Evolutionary conservation across 2,888 invertebrate genomes (phyloP), one percentile per base, ranked within the genome.

Genomic region (Globia sparganii): DNA sequence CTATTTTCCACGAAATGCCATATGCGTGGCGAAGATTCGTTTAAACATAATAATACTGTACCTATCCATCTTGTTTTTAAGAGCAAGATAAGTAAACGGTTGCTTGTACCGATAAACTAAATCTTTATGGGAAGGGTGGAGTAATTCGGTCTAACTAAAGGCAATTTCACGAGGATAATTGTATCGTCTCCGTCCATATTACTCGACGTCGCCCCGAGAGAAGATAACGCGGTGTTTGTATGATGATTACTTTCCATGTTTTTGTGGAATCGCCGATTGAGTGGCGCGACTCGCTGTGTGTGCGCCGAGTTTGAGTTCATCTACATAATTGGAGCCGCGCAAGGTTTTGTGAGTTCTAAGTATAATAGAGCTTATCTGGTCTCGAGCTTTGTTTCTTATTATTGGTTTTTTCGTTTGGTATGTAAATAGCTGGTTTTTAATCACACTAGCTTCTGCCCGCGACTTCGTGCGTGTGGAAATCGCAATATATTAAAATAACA

Each of bases 131-230:
- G 65, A 76, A 79, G 84, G 88, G 80, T 76, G 80, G 83, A 83
- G 86, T 88, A 86, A 91, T 89, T 88, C 80, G 72, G 76, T 83
- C 84, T 87, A 84, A 85, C 85, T 90, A 86, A 89, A 89, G 90
- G 90, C 91, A 90, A 91, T 91, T 90, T 86, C 86, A 58, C 70
- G 77, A 78, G 80, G 88, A 90, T 91, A 91, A 91, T 91, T 91
- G 87, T 91, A 88, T 90, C 86, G 88, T 88, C 85, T 85, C 79
- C 69, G 76, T 78, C 80, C 86, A 87, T 87, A 88, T 89, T 89
- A 86, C 84, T 79, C 82, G 77, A n/a, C 75, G 75, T 83, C 79
- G 86, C 87, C 78, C 68, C 67, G 77, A 87, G 90, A 87, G 80
- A 80, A 91, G 88, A 88, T 87, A 86, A 87, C 75, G 83, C 72